These are phyloP conservation scores for Drosophila sproati DNA, from an alignment of 1,140 invertebrate genomes.

Conservation along the genomic window DNA sequence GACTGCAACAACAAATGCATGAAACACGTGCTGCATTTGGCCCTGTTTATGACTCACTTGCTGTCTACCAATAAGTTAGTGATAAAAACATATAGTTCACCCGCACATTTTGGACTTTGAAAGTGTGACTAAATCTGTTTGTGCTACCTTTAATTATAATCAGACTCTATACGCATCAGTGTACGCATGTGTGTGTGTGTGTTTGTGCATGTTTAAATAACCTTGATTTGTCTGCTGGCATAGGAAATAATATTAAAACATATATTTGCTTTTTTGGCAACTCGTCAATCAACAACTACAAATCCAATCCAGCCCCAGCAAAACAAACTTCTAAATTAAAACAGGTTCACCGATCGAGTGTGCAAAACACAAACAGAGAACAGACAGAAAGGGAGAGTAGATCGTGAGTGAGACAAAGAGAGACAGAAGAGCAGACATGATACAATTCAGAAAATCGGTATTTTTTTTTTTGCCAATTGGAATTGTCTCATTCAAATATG, in stretches of 20 bases:
- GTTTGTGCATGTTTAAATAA: conserved; percentile 27
- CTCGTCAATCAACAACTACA: conserved; percentile 47
- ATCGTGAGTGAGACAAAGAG: background rate
- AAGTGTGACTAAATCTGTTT: conserved; percentile 35
- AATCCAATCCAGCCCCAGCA: conserved; percentile 9
- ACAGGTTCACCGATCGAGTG: conserved; percentile 51
- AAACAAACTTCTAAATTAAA: conserved; percentile 67
- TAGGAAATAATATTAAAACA: background rate
- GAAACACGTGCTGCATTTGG: conserved; percentile 39
- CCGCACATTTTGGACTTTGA: conserved; percentile 36
- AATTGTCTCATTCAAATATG: conserved; percentile 34
- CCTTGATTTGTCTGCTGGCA: conserved; percentile 48
- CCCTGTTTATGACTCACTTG: conserved; percentile 27
- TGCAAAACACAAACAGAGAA: conserved; percentile 63
- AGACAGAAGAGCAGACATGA: conserved; percentile 17
- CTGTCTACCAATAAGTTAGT: conserved; percentile 2
- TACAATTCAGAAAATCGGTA: background rate
- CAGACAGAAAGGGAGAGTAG: background rate
- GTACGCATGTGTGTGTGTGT: conserved; percentile 6
- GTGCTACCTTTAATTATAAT: conserved; percentile 1
- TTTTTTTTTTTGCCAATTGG: conserved; percentile 28
- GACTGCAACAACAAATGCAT: conserved; percentile 12
- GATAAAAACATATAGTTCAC: conserved; percentile 30
- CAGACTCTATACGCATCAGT: background rate
- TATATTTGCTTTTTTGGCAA: conserved; percentile 28